phyloP scores from a whole-genome alignment of 2,113 vertebrate genomes.

The Tringa solitaria region DNA sequence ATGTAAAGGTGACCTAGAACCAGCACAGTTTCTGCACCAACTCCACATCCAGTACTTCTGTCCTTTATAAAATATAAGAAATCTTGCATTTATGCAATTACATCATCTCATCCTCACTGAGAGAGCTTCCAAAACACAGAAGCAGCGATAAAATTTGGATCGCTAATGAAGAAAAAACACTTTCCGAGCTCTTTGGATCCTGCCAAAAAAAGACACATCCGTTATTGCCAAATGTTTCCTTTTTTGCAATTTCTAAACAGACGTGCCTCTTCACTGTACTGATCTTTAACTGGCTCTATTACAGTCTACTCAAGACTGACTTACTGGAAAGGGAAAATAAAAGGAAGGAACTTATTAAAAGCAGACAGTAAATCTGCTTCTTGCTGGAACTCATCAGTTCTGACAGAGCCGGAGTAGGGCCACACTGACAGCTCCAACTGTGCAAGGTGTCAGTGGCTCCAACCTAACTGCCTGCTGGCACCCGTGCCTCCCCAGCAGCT shows the following conservation, averaged over 20 bases:
- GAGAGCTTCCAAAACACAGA: neutral
- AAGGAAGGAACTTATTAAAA: neutral
- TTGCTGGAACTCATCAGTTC: neutral
- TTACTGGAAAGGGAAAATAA: neutral
- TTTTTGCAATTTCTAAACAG: neutral
- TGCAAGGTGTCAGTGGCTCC: fast-evolving
- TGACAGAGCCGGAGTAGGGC: fast-evolving
- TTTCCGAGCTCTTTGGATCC: neutral
- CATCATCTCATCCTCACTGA: neutral
- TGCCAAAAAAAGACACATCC: neutral
- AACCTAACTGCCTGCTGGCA: fast-evolving
- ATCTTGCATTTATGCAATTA: neutral
- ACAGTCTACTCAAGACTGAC: neutral
- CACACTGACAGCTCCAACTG: neutral
- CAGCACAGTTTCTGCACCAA: neutral
- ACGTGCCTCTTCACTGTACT: neutral
- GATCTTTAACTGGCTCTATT: neutral
- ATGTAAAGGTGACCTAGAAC: neutral
- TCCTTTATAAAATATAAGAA: neutral
- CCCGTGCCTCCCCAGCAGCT: neutral
- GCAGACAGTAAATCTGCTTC: neutral
- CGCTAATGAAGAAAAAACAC: neutral
- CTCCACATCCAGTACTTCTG: neutral
- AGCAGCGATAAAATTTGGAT: neutral
- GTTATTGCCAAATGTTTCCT: neutral